These are phyloP conservation scores for Cerceris rybyensis DNA, from an alignment of 2,888 invertebrate species.

Conservation along the genomic window DNA sequence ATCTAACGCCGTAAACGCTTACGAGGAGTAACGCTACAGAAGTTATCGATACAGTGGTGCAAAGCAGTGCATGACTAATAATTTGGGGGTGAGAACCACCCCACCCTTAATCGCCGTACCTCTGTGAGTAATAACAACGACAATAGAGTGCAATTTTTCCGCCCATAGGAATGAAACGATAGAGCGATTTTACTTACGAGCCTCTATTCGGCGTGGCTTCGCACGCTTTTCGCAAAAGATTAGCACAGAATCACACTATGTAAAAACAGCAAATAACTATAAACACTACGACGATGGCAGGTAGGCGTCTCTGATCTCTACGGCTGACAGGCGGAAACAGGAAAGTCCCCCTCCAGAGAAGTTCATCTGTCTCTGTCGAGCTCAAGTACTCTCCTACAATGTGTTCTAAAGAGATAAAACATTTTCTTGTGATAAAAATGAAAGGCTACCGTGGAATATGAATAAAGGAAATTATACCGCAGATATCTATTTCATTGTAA, in stretches of 20 bases:
- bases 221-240: slow-evolving; percentile 47
- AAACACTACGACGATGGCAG: slow-evolving; percentile 50
- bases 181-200: slow-evolving; percentile 52
- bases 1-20: neutral
- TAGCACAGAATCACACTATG: slow-evolving; percentile 19
- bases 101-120: slow-evolving; percentile 69
- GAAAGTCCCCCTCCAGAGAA: slow-evolving; percentile 70
- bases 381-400: slow-evolving; percentile 17
- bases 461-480: neutral
- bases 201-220: slow-evolving; percentile 34
- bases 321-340: slow-evolving; percentile 78
- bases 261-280: slow-evolving; percentile 37
- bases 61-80: slow-evolving; percentile 76
- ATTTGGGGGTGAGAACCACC: slow-evolving; percentile 77
- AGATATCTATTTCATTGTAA: too few species aligned
- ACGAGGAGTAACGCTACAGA: slow-evolving; percentile 28
- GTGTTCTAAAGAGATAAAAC: neutral
- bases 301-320: slow-evolving; percentile 61
- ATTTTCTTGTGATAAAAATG: slow-evolving; percentile 1
- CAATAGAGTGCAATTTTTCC: slow-evolving; percentile 12
- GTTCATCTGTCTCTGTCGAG: slow-evolving; percentile 44
- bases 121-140: slow-evolving; percentile 49
- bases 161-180: neutral
- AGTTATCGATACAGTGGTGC: slow-evolving; percentile 32
- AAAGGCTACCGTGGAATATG: neutral